Evolutionary conservation across 2,888 invertebrate species (phyloP).

Genomic region (Nebria salina): DNA sequence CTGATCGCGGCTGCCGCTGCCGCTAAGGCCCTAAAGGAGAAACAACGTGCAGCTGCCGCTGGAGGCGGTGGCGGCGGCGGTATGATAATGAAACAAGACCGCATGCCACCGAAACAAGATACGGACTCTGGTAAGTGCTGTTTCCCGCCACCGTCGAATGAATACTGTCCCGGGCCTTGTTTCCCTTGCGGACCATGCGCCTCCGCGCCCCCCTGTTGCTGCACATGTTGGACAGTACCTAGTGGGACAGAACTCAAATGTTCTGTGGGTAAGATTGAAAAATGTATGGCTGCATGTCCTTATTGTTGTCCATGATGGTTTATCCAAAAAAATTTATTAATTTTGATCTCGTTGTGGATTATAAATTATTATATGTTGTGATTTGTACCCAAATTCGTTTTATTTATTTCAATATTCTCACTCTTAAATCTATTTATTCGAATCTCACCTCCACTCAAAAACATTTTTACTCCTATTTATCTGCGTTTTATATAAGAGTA

Average conservation of each 20-base stretch:
- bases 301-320: neutral
- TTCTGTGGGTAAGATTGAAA: constrained; percentile 20
- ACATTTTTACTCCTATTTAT: too few relatives aligned
- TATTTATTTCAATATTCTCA: too few relatives aligned
- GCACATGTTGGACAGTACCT: constrained; percentile 20
- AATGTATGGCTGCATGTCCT: constrained; percentile 14
- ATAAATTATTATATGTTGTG: neutral
- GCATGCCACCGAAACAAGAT: neutral
- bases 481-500: too few relatives aligned
- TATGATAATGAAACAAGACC: constrained; percentile 26
- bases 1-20: too few relatives aligned
- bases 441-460: too few relatives aligned
- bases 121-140: neutral
- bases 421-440: too few relatives aligned
- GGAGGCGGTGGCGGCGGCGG: constrained; percentile 37
- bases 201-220: neutral
- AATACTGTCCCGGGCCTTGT: neutral
- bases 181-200: neutral
- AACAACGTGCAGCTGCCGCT: constrained; percentile 15
- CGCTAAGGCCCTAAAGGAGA: too few relatives aligned
- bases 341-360: neutral
- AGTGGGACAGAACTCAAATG: constrained; percentile 21
- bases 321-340: neutral
- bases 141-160: neutral
- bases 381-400: neutral